A percentile compares a stretch with the other conserved stretches of the same genome.
Conservation (phyloP, 2,888 invertebrate species). For the Panzeria rudis region DNA sequence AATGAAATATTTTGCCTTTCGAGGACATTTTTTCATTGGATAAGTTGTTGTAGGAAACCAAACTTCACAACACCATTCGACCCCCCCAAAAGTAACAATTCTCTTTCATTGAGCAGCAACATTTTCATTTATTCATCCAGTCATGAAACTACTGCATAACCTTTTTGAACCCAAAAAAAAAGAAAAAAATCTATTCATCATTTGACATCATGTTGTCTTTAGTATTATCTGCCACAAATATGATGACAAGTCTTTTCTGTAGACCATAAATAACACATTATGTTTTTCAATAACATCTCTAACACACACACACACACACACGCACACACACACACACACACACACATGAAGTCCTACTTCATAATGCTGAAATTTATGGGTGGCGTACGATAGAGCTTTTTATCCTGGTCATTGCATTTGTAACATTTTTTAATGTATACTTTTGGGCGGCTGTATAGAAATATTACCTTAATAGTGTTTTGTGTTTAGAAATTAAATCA, state of each 20-base stretch:
- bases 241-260: constrained; percentile 48
- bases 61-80: not conserved
- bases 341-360: not conserved
- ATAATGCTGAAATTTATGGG: not conserved
- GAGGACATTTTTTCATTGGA: not conserved
- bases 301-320: too few species aligned
- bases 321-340: too few species aligned
- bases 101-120: not conserved
- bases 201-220: constrained; percentile 48
- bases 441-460: not conserved
- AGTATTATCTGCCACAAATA: constrained; percentile 37
- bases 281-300: not conserved
- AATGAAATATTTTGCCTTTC: not conserved
- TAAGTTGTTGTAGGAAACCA: not conserved
- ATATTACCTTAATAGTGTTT: not conserved
- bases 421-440: not conserved
- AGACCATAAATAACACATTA: constrained; percentile 40
- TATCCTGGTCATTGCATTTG: constrained; percentile 7
- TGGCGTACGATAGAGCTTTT: not conserved
- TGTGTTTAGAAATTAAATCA: constrained; percentile 1
- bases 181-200: constrained; percentile 24
- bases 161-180: not conserved
- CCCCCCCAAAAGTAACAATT: not conserved
- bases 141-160: not conserved
- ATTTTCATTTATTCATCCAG: not conserved